Evolutionary conservation across 2,113 vertebrate genomes (phyloP), one percentile per base, ranked within the genome.

Genomic region (Platycercus adscitus): DNA sequence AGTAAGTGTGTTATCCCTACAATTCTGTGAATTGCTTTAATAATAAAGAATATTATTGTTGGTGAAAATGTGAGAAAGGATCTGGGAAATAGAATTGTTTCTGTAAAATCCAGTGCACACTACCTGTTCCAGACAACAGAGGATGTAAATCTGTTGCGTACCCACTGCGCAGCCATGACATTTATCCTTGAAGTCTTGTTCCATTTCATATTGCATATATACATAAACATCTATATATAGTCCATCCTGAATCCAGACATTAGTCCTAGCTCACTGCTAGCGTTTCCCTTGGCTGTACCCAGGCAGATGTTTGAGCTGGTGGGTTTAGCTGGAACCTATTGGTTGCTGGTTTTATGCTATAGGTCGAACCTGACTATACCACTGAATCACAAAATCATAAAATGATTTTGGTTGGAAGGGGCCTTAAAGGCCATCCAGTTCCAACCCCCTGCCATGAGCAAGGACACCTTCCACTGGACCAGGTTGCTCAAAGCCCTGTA

Each of bases 321-420:
- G 13, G 35, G 43, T 8, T 81, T 60, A 63, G 11, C 21, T 65
- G 28, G 18, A 82, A 55, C 9, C 33, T 39, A 7, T 23, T 17
- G 2, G 0, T 39, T 43, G 35, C 24, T 72, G 39, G 9, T 6
- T 53, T 87, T 82, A 70, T 72, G 29, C 31, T 41, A 0, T 0
- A 4, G 14, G 8, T 58, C 68, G 31, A 81, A 19, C 46, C 24
- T 35, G 23, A 13, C 17, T 35, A 0, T 9, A 58, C n/a, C 20
- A 23, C 33, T 58, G 56, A 58, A 58, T 35, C 20, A 35, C 33
- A 58, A 15, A 35, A 35, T 35, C n/a, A 58, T 15, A 24, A 35
- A 58, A 58, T 10, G 56, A 33, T 58, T 58, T 58, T n/a, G 13
- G 21, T 35, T 58, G n/a, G 33, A 35, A 58, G 56, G 13, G 56